Percentiles rank a stretch among this genome's conserved stretches.
Conservation (phyloP, 2,888 invertebrate genomes). For the Polyploca ridens region DNA sequence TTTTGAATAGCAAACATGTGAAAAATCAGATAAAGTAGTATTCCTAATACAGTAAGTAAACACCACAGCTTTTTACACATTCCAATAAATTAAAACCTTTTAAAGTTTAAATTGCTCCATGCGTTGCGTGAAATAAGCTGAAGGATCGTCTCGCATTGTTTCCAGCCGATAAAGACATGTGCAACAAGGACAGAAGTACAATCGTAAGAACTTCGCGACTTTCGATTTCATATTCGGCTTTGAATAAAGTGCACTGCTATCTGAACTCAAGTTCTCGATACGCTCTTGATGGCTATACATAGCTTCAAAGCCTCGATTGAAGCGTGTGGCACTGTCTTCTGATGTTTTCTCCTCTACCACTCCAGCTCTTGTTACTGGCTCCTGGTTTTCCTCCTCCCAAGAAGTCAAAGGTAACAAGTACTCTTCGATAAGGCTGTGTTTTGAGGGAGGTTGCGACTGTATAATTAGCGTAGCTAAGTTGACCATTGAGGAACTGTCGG, state of each 20-base stretch:
- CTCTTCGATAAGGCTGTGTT: constrained; percentile 73
- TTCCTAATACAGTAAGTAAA: not conserved
- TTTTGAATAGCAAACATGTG: not conserved
- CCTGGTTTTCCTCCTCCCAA: constrained; percentile 74
- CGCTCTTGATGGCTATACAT: constrained; percentile 37
- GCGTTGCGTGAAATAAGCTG: constrained; percentile 37
- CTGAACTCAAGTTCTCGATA: constrained; percentile 35
- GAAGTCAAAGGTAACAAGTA: constrained; percentile 83
- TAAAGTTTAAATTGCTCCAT: constrained; percentile 17
- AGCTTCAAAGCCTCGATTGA: constrained; percentile 28
- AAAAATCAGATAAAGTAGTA: not conserved
- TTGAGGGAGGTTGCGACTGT: constrained; percentile 66
- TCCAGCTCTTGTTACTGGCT: constrained; percentile 37
- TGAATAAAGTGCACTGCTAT: constrained; percentile 48
- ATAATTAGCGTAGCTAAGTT: constrained; percentile 84
- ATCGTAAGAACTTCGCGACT: constrained; percentile 68
- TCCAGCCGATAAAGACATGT: constrained; percentile 73
- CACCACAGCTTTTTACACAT: constrained; percentile 9
- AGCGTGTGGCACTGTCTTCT: constrained; percentile 20
- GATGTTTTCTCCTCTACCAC: constrained; percentile 30
- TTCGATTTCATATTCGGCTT: constrained; percentile 59
- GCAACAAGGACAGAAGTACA: constrained; percentile 79
- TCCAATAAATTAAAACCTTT: constrained; percentile 6
- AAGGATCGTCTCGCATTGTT: constrained; percentile 56
- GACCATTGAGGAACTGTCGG: constrained; percentile 83